Conservation (phyloP, 35 echinoderm and acorn worm species). For the Diadema setosum region DNA sequence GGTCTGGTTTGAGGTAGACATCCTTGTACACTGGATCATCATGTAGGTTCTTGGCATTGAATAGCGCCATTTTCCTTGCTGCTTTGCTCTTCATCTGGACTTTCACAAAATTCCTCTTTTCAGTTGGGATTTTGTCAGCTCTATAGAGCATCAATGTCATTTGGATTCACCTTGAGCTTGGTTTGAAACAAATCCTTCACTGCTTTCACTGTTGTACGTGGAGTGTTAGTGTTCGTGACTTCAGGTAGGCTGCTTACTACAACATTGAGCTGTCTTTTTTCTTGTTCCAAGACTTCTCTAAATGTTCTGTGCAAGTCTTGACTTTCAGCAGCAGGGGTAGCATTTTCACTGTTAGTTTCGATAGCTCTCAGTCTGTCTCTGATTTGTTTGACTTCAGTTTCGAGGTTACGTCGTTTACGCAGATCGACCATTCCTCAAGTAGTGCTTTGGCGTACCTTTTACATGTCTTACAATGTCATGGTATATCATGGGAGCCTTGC, state of each 20-base stretch:
- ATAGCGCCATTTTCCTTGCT: background rate
- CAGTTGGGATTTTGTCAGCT: constrained; percentile 8
- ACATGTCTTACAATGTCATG: no score
- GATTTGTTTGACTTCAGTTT: constrained; percentile 17
- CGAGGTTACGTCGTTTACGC: background rate
- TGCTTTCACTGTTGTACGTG: background rate
- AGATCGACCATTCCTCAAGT: background rate
- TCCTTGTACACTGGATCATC: background rate
- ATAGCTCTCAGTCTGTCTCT: background rate
- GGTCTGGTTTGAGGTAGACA: constrained; percentile 9
- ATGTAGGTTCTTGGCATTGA: background rate
- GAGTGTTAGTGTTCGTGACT: background rate
- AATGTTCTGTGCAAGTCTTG: background rate
- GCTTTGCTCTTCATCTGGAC: constrained; percentile 12
- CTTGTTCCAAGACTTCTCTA: background rate
- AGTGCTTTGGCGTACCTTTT: background rate
- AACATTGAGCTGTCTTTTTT: background rate
- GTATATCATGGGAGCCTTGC: background rate
- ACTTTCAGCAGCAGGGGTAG: background rate
- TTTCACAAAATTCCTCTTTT: background rate
- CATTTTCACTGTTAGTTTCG: background rate
- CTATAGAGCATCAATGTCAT: background rate
- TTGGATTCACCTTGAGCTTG: background rate
- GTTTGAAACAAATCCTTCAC: background rate
- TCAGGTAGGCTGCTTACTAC: constrained; percentile 19